These are phyloP conservation scores for Podotricha telesiphe DNA, from an alignment of 2,888 invertebrate genomes.

Conservation along the genomic window DNA sequence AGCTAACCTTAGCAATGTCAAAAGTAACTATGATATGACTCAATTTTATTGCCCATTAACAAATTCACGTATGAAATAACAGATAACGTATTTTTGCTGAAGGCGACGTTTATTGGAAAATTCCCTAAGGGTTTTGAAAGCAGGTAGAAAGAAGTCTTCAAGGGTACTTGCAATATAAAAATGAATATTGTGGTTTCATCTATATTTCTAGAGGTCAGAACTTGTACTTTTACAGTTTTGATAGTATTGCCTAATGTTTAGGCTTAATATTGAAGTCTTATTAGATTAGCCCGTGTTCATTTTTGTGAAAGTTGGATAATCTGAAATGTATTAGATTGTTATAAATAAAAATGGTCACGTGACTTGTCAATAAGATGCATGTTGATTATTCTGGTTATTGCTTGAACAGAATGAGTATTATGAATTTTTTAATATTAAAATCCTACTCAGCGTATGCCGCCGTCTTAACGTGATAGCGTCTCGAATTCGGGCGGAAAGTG, in stretches of 20 bases:
- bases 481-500: no score
- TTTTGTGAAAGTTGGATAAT: no score
- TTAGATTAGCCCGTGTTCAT: background rate
- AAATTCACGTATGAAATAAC: constrained; percentile 28
- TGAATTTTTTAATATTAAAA: background rate
- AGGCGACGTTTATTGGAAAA: constrained; percentile 35
- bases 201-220: background rate
- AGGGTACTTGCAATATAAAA: background rate
- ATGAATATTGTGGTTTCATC: background rate
- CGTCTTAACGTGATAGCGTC: no score
- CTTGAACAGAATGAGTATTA: background rate
- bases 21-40: constrained; percentile 26
- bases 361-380: constrained; percentile 3
- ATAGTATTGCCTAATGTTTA: background rate
- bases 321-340: background rate
- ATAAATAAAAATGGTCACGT: background rate
- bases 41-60: constrained; percentile 32
- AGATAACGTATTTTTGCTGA: constrained; percentile 18
- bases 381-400: no score
- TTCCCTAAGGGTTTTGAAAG: constrained; percentile 15
- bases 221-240: background rate
- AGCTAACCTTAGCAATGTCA: constrained; percentile 27
- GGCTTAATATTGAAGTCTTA: background rate
- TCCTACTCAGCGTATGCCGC: no score
- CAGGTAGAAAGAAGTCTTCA: background rate